These are phyloP conservation scores for Xyliphius kryptos DNA, from an alignment of 2,113 vertebrate species.

Conservation along the genomic window DNA sequence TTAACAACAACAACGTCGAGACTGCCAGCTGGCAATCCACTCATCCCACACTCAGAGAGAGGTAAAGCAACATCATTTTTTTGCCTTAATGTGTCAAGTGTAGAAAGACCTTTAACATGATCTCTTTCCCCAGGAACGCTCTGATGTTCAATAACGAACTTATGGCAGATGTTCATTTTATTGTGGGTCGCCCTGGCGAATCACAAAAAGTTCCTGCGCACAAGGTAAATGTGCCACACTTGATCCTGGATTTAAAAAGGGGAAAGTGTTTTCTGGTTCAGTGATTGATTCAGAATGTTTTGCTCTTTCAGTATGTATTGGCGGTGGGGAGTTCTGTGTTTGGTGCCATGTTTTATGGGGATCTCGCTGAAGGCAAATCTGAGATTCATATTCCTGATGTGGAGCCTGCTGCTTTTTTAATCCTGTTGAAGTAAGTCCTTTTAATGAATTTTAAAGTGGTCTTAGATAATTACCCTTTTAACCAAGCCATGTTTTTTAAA, in stretches of 20 bases:
- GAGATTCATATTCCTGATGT: slow-evolving; percentile 95
- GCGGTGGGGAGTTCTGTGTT: slow-evolving; percentile 94
- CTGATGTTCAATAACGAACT: slow-evolving; percentile 97
- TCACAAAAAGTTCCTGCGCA: slow-evolving; percentile 84
- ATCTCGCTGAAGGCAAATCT: slow-evolving; percentile 84
- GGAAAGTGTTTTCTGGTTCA: no score
- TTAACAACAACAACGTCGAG: slow-evolving; percentile 75
- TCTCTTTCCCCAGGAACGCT: slow-evolving; percentile 72
- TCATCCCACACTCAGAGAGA: slow-evolving; percentile 85
- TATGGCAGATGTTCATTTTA: slow-evolving; percentile 91
- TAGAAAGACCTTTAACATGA: not conserved
- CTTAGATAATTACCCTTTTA: no score
- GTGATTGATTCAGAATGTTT: not conserved
- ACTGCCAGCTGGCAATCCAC: slow-evolving; percentile 76
- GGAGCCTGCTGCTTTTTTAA: slow-evolving; percentile 89
- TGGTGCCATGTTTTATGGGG: slow-evolving; percentile 95
- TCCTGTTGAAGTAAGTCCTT: slow-evolving; percentile 90
- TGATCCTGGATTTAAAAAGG: no score
- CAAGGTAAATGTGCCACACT: slow-evolving; percentile 67
- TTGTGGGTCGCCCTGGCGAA: slow-evolving; percentile 80
- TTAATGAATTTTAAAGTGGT: no score
- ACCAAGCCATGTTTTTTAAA: slow-evolving; percentile 99
- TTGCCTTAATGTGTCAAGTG: no score
- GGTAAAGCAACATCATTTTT: slow-evolving; percentile 65
- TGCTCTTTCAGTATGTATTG: slow-evolving; percentile 79